phyloP scores from a whole-genome alignment of 2,888 invertebrate species.

The Trichopoda pennipes region DNA sequence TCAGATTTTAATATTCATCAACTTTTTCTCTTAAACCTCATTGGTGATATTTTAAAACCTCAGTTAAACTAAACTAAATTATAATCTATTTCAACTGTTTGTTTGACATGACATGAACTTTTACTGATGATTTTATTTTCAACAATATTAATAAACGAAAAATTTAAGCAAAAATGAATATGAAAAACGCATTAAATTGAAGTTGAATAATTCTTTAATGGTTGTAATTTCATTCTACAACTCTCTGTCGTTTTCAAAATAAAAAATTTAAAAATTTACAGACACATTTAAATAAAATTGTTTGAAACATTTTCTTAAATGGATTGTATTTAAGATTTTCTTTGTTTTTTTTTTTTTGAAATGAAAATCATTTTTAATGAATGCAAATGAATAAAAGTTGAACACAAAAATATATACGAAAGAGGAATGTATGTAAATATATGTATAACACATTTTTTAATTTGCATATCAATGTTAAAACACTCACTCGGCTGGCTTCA shows the following conservation, averaged over 20 bases:
- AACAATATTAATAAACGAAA: background rate
- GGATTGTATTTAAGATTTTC: constrained; percentile 25
- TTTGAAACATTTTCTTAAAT: constrained; percentile 51
- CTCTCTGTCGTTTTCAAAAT: constrained; percentile 21
- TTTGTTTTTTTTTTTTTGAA: no score
- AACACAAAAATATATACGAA: background rate
- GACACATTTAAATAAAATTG: constrained; percentile 51
- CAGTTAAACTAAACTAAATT: no score
- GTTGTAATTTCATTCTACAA: constrained; percentile 10
- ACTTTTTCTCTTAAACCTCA: no score
- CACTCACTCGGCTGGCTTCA: constrained; percentile 27
- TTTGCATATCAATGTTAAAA: constrained; percentile 65
- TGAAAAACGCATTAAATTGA: constrained; percentile 16
- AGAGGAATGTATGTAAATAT: constrained; percentile 12
- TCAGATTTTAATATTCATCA: no score
- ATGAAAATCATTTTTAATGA: constrained; percentile 64
- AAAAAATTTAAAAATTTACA: constrained; percentile 47
- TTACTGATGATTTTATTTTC: background rate
- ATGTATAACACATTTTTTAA: constrained; percentile 52
- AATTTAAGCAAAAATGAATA: background rate
- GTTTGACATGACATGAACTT: no score
- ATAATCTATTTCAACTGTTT: no score
- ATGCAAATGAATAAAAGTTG: constrained; percentile 53
- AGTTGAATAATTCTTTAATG: constrained; percentile 28
- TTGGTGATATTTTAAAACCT: no score